A percentile compares a stretch with the other conserved stretches of the same genome.
Conservation (phyloP, 92 coral and sea anemone species). For the Epizoanthus scotinus region DNA sequence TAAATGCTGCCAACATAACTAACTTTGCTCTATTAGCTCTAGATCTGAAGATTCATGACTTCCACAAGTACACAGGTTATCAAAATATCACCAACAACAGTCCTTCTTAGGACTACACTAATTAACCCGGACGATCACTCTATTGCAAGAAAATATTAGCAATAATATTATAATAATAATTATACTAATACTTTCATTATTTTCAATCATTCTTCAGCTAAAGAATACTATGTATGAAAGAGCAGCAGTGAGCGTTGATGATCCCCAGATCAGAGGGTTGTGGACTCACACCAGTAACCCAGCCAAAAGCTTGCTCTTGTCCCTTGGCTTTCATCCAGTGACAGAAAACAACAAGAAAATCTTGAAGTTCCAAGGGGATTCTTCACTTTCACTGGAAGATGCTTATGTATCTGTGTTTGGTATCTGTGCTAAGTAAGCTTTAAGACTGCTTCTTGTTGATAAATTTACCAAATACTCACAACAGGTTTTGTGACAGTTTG, state of each 20-base stretch:
- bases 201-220: conserved; percentile 43
- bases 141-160: too few species aligned
- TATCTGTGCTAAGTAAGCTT: conserved; percentile 45
- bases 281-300: conserved; percentile 80
- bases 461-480: too few species aligned
- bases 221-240: conserved; percentile 70
- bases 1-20: too few species aligned
- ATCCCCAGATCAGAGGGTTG: conserved; percentile 65
- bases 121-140: too few species aligned
- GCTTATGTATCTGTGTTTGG: conserved; percentile 78
- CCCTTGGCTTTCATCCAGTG: conserved; percentile 73
- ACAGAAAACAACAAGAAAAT: conserved; percentile 52
- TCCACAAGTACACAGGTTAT: too few species aligned
- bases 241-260: conserved; percentile 55
- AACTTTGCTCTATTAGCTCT: too few species aligned
- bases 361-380: conserved; percentile 52
- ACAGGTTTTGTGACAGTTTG: too few species aligned
- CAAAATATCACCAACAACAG: too few species aligned
- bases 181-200: not conserved
- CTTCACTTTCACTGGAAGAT: conserved; percentile 61
- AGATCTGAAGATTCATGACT: too few species aligned
- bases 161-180: too few species aligned
- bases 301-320: conserved; percentile 66
- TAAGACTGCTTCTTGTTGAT: too few species aligned
- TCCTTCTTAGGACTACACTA: too few species aligned